These are phyloP conservation scores for Stenoptilia bipunctidactyla DNA, from an alignment of 2,888 invertebrate species.

Conservation along the genomic window DNA sequence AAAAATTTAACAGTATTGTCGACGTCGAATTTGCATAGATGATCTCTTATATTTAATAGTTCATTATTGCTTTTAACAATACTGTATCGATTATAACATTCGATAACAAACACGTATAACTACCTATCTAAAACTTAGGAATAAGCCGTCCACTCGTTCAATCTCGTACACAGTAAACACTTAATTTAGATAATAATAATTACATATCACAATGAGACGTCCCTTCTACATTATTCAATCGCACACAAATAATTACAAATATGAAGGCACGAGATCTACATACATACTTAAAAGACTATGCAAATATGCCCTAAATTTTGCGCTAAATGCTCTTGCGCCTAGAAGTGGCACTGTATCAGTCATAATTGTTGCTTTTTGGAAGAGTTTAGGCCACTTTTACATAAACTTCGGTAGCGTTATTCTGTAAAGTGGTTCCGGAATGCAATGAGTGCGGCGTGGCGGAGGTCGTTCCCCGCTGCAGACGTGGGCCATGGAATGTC, in stretches of 20 bases:
- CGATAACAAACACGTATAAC: constrained; percentile 48
- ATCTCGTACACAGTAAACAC: constrained; percentile 61
- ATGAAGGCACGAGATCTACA: constrained; percentile 68
- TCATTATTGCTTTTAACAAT: constrained; percentile 67
- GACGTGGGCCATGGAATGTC: constrained; percentile 59
- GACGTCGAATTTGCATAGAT: constrained; percentile 48
- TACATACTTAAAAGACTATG: constrained; percentile 49
- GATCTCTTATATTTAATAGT: constrained; percentile 56
- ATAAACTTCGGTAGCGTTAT: constrained; percentile 39
- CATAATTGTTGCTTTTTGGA: constrained; percentile 43
- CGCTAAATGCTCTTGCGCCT: constrained; percentile 54
- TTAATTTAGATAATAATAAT: constrained; percentile 70
- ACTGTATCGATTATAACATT: constrained; percentile 58
- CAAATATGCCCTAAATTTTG: constrained; percentile 53
- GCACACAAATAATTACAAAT: constrained; percentile 56
- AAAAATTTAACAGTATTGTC: constrained; percentile 51
- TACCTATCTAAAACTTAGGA: constrained; percentile 45
- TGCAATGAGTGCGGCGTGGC: constrained; percentile 51
- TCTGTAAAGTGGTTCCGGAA: constrained; percentile 59
- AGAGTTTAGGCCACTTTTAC: constrained; percentile 35
- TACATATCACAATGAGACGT: constrained; percentile 71
- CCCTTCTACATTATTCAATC: constrained; percentile 58
- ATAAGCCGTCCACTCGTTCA: constrained; percentile 50
- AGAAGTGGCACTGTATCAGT: constrained; percentile 42
- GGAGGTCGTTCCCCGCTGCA: constrained; percentile 59